Evolutionary conservation across 2,797 vertebrate species (phyloP).

Genomic region (Macropodus opercularis): DNA sequence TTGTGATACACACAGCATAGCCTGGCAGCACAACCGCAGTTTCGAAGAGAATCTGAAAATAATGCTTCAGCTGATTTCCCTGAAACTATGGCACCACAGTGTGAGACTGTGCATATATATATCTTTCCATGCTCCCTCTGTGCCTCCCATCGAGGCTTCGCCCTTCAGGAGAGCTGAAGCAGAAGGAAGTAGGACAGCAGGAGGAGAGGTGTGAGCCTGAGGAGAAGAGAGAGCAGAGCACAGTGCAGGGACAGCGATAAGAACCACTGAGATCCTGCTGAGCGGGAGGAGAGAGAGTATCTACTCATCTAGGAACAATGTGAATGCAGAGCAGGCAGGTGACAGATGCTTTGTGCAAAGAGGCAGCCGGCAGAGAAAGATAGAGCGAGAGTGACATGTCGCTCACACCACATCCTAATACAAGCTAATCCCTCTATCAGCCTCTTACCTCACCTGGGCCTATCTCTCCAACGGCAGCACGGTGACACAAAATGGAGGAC

Average conservation of each 20-base stretch:
- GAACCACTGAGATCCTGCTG: slow-evolving; percentile 43
- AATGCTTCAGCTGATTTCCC: slow-evolving; percentile 11
- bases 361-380: slow-evolving; percentile 44
- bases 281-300: slow-evolving; percentile 5
- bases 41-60: slow-evolving; percentile 36
- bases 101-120: slow-evolving; percentile 20
- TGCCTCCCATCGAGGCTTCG: no score
- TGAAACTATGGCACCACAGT: slow-evolving; percentile 10
- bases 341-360: slow-evolving; percentile 47
- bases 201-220: slow-evolving; percentile 25
- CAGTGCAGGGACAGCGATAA: slow-evolving; percentile 24
- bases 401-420: slow-evolving; percentile 54
- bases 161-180: slow-evolving; percentile 66
- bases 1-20: slow-evolving; percentile 12
- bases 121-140: no score
- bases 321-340: slow-evolving; percentile 38
- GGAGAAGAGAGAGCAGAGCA: slow-evolving; percentile 4
- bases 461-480: slow-evolving; percentile 24
- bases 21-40: slow-evolving; percentile 1
- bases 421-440: slow-evolving; percentile 68
- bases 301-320: slow-evolving; percentile 46
- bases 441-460: slow-evolving; percentile 62
- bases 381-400: slow-evolving; percentile 37
- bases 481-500: slow-evolving; percentile 64
- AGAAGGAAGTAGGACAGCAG: slow-evolving; percentile 71